Evolutionary conservation across 1,140 invertebrate species (phyloP), one percentile per base, ranked within the genome.

Genomic region (Parapsyche elsis): DNA sequence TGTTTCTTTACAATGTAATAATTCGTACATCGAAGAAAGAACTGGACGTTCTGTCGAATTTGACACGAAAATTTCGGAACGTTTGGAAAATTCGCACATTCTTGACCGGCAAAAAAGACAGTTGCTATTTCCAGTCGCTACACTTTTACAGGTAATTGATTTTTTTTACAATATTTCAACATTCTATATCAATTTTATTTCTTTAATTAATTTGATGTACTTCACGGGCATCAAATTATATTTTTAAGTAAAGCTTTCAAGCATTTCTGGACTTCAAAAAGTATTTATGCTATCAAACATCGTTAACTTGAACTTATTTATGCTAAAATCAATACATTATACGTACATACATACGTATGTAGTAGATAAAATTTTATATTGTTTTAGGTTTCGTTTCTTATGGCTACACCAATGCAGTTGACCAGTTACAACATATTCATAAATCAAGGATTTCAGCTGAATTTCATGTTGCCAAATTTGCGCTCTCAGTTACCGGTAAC

Each of bases 381-480:
- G 7, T 76, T 85, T 38, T 86, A 89, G 88, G 83, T 87, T 26
- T 88, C 88, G 77, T 83, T 85, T 9, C 87, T 87, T 0, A 26
- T 88, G 0, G 86, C 85, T 9, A 86, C 87, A 19, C 88, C 87
- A 5, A 85, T 85, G 0, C 83, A 86, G 1, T 75, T 85, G 0
- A 71, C 86, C 85, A 74, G 84, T 79, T 14, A 83, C 86, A 64
- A 86, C 85, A 46, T 82, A 5, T 78, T 53, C 12, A 16, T 88
- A 0, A 89, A 89, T 78, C 87, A 85, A 83, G 88, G 86, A 0
- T 84, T 89, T 57, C 88, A 89, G 84, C 84, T 86, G 2, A 89
- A 89, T 81, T 89, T 89, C 71, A 85, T 87, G 44, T 84, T 88
- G 7, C 88, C 88, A 0, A 88, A 87, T 86, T 87, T 87, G 16